Evolutionary conservation across 2,888 invertebrate species (phyloP).

Genomic region (Quadroppia sp.): DNA sequence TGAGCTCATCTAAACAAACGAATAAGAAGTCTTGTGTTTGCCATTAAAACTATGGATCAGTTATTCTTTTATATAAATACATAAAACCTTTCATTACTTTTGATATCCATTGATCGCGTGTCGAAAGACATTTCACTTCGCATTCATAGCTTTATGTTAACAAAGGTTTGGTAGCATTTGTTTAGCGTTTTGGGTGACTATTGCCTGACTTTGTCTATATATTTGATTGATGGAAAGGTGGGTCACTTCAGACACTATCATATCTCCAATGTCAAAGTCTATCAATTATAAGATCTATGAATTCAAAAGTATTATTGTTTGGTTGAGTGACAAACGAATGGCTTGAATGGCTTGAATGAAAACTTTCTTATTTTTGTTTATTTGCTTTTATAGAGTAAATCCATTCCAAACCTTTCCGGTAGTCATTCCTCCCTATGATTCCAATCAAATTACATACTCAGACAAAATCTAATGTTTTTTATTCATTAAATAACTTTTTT

Average conservation of each 20-base stretch:
- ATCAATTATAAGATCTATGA: background rate
- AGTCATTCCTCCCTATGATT: too few relatives aligned
- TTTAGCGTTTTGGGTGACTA: slow-evolving; percentile 8
- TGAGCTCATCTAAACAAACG: background rate
- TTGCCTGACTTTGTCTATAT: background rate
- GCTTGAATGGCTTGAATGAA: background rate
- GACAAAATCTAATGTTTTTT: too few relatives aligned
- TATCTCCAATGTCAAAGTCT: background rate
- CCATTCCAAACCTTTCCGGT: background rate
- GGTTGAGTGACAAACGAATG: too few relatives aligned
- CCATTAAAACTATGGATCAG: slow-evolving; percentile 4
- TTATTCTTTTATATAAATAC: background rate
- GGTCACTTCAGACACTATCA: background rate
- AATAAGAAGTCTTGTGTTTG: background rate
- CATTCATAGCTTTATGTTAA: background rate
- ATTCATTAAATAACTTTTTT: too few relatives aligned
- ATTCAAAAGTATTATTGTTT: too few relatives aligned
- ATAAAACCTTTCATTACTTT: background rate
- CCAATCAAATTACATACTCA: too few relatives aligned
- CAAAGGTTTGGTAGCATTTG: background rate
- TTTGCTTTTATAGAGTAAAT: background rate
- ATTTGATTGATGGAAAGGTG: slow-evolving; percentile 6
- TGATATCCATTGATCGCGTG: background rate
- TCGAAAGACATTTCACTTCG: background rate
- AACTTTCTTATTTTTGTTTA: background rate